phyloP scores from a whole-genome alignment of 2,888 invertebrate genomes.

The Caenorhabditis uteleia region DNA sequence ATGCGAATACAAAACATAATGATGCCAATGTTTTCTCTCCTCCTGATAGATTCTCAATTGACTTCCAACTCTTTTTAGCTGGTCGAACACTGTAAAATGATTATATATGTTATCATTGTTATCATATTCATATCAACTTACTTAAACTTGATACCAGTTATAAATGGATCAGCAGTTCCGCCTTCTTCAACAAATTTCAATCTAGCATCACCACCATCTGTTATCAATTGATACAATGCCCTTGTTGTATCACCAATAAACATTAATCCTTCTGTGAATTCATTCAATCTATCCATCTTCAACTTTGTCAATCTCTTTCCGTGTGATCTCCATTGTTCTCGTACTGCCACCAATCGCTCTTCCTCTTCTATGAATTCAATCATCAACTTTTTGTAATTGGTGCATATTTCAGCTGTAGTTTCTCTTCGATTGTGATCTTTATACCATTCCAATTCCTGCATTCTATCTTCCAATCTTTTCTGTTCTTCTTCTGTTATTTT shows the following conservation, averaged over 20 bases:
- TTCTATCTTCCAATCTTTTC: background rate
- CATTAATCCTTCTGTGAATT: constrained; percentile 15
- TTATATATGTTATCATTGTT: background rate
- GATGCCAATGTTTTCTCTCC: constrained; percentile 98
- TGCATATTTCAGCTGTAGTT: constrained; percentile 2
- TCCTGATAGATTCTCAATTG: constrained; percentile 93
- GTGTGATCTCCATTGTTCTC: too few species aligned
- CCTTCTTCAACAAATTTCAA: constrained; percentile 35
- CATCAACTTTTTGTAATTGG: too few species aligned
- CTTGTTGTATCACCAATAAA: constrained; percentile 73
- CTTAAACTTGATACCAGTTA: constrained; percentile 14
- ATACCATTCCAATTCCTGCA: background rate
- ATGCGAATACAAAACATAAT: constrained; percentile 90
- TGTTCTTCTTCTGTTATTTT: background rate
- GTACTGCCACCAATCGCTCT: too few species aligned
- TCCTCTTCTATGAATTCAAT: too few species aligned
- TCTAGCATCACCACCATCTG: constrained; percentile 91
- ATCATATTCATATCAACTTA: background rate
- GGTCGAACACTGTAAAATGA: constrained; percentile 82
- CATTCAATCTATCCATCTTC: background rate
- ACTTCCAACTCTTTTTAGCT: constrained; percentile 97
- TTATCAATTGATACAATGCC: constrained; percentile 91
- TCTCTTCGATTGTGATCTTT: constrained; percentile 1
- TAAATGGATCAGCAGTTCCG: constrained; percentile 17
- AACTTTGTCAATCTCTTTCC: constrained; percentile 8